phyloP scores from a whole-genome alignment of 2,797 vertebrate genomes.

The Gymnocypris eckloni region DNA sequence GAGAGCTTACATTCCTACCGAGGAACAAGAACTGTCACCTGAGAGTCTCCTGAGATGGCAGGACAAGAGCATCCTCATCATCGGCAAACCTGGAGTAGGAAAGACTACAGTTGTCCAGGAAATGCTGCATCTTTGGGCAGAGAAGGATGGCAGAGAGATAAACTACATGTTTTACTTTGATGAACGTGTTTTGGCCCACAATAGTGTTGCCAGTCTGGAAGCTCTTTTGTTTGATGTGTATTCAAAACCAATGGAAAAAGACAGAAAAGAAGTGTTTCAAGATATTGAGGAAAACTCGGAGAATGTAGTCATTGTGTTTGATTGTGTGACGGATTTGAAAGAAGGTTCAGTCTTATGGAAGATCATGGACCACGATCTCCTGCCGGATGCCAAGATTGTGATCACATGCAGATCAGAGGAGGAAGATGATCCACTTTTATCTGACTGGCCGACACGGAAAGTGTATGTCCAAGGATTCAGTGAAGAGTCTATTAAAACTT shows the following conservation, averaged over 20 bases:
- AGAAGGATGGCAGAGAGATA: conserved; percentile 24
- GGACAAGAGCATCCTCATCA: conserved; percentile 46
- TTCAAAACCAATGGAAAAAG: conserved; percentile 2
- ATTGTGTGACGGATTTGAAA: conserved; percentile 43
- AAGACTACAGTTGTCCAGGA: conserved; percentile 53
- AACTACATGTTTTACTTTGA: conserved; percentile 61
- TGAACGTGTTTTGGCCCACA: conserved; percentile 1
- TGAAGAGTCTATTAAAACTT: conserved; percentile 50
- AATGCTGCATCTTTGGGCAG: conserved; percentile 52
- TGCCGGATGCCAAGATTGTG: conserved; percentile 56
- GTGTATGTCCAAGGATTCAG: conserved; percentile 57
- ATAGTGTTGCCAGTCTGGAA: conserved; percentile 20
- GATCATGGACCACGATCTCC: conserved; percentile 36
- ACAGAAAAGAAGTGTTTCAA: conserved; percentile 44
- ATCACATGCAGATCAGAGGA: conserved; percentile 53
- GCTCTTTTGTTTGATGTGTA: conserved; percentile 45
- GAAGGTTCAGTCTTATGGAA: conserved; percentile 5
- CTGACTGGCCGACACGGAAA: conserved; percentile 23
- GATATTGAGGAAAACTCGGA: conserved; percentile 53
- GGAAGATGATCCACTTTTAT: conserved; percentile 7
- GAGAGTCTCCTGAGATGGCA: conserved; percentile 41
- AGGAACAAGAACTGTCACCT: background rate
- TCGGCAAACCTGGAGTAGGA: conserved; percentile 61
- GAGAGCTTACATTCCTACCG: conserved; percentile 44
- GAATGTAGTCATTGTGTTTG: conserved; percentile 51